Evolutionary conservation across 2,113 vertebrate genomes (phyloP).

Genomic region (Lepisosteus osseus): DNA sequence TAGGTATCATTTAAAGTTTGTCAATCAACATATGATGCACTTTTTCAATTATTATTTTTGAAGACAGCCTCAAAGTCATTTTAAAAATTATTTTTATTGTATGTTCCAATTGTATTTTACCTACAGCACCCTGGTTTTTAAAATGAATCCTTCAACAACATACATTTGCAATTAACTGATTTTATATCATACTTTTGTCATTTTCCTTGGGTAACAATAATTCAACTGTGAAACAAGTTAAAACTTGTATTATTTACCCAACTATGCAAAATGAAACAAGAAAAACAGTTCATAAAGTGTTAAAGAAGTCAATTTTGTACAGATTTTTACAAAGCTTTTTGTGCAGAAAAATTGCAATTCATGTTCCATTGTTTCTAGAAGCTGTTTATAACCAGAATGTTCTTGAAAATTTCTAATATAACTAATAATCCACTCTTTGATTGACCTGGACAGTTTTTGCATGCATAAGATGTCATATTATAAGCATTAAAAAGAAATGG

Average conservation of each 20-base stretch:
- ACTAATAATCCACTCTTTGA: not conserved
- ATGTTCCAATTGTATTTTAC: too few relatives aligned
- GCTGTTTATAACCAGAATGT: slow-evolving; percentile 4
- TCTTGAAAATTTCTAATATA: not conserved
- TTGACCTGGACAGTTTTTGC: not conserved
- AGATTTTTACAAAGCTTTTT: slow-evolving; percentile 15
- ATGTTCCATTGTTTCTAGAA: slow-evolving; percentile 20
- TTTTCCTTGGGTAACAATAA: not conserved
- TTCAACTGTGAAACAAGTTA: not conserved
- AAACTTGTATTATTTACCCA: slow-evolving; percentile 40
- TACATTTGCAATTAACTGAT: not conserved
- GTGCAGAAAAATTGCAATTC: slow-evolving; percentile 8
- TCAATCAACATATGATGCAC: not conserved
- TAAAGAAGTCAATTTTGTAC: slow-evolving; percentile 20
- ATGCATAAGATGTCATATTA: too few relatives aligned
- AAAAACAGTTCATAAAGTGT: slow-evolving; percentile 60
- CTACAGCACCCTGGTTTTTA: too few relatives aligned
- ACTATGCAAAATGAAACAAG: slow-evolving; percentile 62
- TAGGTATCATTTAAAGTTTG: not conserved
- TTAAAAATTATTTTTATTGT: too few relatives aligned
- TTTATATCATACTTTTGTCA: not conserved
- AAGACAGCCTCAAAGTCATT: too few relatives aligned
- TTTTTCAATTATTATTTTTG: too few relatives aligned
- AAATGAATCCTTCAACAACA: too few relatives aligned
- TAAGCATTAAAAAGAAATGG: too few relatives aligned